Evolutionary conservation across 2,797 vertebrate genomes (phyloP), one percentile per base, ranked within the genome.

Genomic region (Schizopygopsis malacanthus): DNA sequence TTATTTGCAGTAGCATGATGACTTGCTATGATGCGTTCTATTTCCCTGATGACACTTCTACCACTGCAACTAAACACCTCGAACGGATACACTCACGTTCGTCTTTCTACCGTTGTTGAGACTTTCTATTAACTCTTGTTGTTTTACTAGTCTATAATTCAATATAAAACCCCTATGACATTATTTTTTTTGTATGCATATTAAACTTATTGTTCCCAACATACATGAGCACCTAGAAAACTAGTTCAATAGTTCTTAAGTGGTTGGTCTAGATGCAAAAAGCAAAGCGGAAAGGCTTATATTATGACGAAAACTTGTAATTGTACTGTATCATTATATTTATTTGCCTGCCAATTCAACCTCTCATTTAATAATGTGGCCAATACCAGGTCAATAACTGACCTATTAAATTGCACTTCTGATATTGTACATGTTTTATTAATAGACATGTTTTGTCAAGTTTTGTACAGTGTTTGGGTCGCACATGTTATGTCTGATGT

Each of bases 1-100:
- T 93, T 94, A 91, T 94, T 94, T 56, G 91, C 92, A 92, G 93
- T 92, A 94, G 92, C 89, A 94, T 91, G 93, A 93, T 90, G 52
- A 87, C 85, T 0, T 50, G 83, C 92, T 93, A 94, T 94, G 92
- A 28, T 85, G 73, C 45, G 2, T 65, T 65, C n/a, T 47, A 4
- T 37, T 50, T 67, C 16, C 22, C 4, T 75, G 28, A 54, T 65
- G 39, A 28, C 56, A 79, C 4, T 61, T 45, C 4, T 63, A 45
- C 15, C 77, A 45, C 56, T 56, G 11, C 47, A 33, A 22, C 28
- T 61, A 45, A 63, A 18, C 39, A 43, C 77, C n/a, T 63, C 6
- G 1, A 65, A 65, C 28, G 18, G 11, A 37, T 67, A 80, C 10
- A 13, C 25, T 67, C 12, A 28, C 6, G 1, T 67, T 80, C 45